These are phyloP conservation scores for Oncorhynchus nerka DNA, from an alignment of 2,113 vertebrate genomes.

Conservation along the genomic window DNA sequence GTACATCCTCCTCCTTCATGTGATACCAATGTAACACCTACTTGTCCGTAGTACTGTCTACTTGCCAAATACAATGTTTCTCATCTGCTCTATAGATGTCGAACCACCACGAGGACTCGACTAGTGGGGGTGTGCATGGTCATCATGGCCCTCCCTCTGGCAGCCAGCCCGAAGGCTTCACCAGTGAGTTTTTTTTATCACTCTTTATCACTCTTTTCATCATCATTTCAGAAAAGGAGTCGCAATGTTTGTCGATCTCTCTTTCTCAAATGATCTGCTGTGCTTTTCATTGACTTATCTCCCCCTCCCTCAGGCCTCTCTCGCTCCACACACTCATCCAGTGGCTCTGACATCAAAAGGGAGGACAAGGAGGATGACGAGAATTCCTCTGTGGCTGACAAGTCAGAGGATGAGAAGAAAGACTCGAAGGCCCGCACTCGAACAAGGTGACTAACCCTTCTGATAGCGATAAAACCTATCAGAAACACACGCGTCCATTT, in stretches of 20 bases:
- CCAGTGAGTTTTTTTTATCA: conserved; percentile 68
- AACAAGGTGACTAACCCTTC: conserved; percentile 81
- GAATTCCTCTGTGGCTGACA: conserved; percentile 80
- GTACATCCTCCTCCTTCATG: not conserved
- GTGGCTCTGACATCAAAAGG: conserved; percentile 79
- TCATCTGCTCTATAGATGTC: conserved; percentile 65
- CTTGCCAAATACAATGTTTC: not conserved
- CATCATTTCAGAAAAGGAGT: not conserved
- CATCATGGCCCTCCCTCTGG: conserved; percentile 77
- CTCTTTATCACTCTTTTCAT: not conserved
- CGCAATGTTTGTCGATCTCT: not conserved
- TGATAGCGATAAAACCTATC: not conserved
- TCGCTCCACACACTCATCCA: conserved; percentile 64
- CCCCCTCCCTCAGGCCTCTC: conserved; percentile 59
- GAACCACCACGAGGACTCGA: conserved; percentile 78
- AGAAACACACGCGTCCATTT: not conserved
- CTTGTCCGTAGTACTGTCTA: not conserved
- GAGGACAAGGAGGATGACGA: conserved; percentile 94
- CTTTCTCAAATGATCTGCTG: not conserved
- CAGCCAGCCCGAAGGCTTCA: conserved; percentile 81
- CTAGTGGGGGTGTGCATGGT: conserved; percentile 76
- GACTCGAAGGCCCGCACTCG: conserved; percentile 79
- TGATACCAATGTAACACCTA: not conserved
- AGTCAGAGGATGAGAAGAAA: conserved; percentile 91
- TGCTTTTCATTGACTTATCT: not conserved